These are phyloP conservation scores for Drosophila sturtevanti DNA, from an alignment of 1,140 invertebrate genomes.

Conservation along the genomic window DNA sequence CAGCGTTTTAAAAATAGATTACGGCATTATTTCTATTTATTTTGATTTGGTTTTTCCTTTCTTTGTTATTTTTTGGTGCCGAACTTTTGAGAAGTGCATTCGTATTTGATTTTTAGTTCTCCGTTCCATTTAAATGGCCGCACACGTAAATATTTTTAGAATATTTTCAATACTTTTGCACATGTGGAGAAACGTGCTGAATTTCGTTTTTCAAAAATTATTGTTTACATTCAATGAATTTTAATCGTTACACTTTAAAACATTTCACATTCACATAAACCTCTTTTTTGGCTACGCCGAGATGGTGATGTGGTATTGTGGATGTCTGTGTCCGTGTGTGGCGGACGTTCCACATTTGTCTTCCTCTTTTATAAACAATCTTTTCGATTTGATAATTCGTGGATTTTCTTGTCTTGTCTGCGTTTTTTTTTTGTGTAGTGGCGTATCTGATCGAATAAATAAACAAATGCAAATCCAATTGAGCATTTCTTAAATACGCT, in stretches of 20 bases:
- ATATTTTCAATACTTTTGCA: conserved; percentile 77
- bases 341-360: conserved; percentile 77
- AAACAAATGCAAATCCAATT: conserved; percentile 62
- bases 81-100: conserved; percentile 54
- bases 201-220: conserved; percentile 67
- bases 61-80: conserved; percentile 11
- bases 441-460: conserved; percentile 66
- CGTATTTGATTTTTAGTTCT: conserved; percentile 40
- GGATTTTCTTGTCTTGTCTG: conserved; percentile 68
- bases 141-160: conserved; percentile 68
- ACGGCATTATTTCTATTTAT: conserved; percentile 68
- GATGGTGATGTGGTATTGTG: background rate
- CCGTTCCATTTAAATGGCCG: conserved; percentile 43
- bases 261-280: conserved; percentile 45
- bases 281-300: background rate
- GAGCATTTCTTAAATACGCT: conserved; percentile 52
- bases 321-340: conserved; percentile 11
- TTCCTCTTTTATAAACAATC: conserved; percentile 80
- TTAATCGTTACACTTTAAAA: conserved; percentile 78
- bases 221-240: conserved; percentile 74
- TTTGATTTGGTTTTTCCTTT: conserved; percentile 60
- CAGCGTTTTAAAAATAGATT: conserved; percentile 77
- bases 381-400: conserved; percentile 73
- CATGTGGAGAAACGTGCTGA: conserved; percentile 78
- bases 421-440: conserved; percentile 59